Conservation (phyloP, 2,888 invertebrate genomes). For the Caenorhabditis virilis region DNA sequence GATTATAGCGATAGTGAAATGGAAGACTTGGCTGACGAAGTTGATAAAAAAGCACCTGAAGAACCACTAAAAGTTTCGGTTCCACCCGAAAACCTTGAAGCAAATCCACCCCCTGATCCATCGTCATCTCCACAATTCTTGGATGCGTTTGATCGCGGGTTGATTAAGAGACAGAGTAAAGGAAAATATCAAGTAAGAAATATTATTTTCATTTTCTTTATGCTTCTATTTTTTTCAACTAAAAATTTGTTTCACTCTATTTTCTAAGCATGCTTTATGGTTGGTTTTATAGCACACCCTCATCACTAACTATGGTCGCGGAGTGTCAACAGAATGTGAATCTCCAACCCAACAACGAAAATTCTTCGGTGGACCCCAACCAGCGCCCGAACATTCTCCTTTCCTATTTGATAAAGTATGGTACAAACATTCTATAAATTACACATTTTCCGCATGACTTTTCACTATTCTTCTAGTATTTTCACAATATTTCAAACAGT, state of each 20-base stretch:
- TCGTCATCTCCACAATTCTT: conserved; percentile 53
- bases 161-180: conserved; percentile 66
- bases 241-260: no score
- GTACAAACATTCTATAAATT: neutral
- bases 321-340: conserved; percentile 64
- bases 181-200: conserved; percentile 67
- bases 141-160: conserved; percentile 63
- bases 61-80: conserved; percentile 5
- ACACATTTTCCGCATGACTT: neutral
- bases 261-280: no score
- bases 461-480: neutral
- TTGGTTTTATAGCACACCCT: conserved; percentile 28
- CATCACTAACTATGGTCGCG: conserved; percentile 62
- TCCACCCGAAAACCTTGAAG: conserved; percentile 17
- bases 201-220: no score
- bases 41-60: conserved; percentile 44
- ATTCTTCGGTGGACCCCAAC: conserved; percentile 66
- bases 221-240: no score
- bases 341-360: conserved; percentile 55
- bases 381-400: conserved; percentile 62
- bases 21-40: conserved; percentile 66
- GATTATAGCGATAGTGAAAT: conserved; percentile 65
- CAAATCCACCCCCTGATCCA: conserved; percentile 44
- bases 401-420: conserved; percentile 65
- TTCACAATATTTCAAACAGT: conserved; percentile 5